Evolutionary conservation across 2,888 invertebrate genomes (phyloP), one percentile per base, ranked within the genome.

Genomic region (Drosophila mercatorum): DNA sequence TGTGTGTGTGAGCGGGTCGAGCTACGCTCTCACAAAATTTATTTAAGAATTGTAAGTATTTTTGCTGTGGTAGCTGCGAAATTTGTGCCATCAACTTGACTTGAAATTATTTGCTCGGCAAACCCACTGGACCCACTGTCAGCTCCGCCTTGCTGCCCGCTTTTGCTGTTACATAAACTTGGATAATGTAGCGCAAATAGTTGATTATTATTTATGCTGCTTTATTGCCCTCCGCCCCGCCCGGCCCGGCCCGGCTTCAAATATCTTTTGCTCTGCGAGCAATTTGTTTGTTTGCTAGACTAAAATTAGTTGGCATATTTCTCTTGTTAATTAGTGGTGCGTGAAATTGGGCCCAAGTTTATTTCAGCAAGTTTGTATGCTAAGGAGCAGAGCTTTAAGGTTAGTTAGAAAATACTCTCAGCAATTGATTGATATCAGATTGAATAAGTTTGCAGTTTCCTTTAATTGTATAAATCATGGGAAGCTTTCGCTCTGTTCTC

Each of bases 31-130:
- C 72, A 72, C 80, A 85, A 78, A 82, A 86, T 90, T 90, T 86
- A 90, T 89, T 83, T 89, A 80, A 88, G 88, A 86, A 86, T 89
- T 88, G 86, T 81, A 79, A 89, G 83, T 76, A 89, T 89, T 86
- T 80, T 53, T 88, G 73, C 79, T 83, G 71, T 75, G 81, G 69
- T 72, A 70, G 75, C 87, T 67, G 66, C 80, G 68, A 76, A 72
- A 80, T 79, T 84, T 80, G 83, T 85, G 83, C 78, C 86, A 74
- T 79, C 83, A 89, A 88, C 90, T 88, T 83, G 79, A 83, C 71
- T 78, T 76, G 76, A 86, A 86, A 86, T 88, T 83, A 86, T 88
- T 81, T 81, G 75, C 80, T 75, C 66, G 61, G 64, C 49, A 68
- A 68, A 73, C 62, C 68, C 66, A 64, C 68, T 63, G 51, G 55